phyloP scores from a whole-genome alignment of 2,113 vertebrate genomes.

The crab-eating macaque (Macaca fascicularis) region T2T-MFA8v1.1 NC_088375.1:27640001-27640500 shows the following conservation, averaged over 20 bases:
- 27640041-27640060: background rate
- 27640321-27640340: background rate
- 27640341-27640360: background rate
- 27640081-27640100: background rate
- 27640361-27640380: background rate
- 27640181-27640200: background rate
- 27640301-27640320: background rate
- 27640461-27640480: background rate
- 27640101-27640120: background rate
- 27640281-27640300: background rate
- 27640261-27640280: background rate
- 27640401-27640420: background rate
- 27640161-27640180: background rate
- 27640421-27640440: background rate
- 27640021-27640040: background rate
- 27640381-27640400: constrained; percentile 5
- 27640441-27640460: background rate
- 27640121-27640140: background rate
- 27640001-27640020: background rate
- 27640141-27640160: background rate
- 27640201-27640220: background rate
- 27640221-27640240: no score
- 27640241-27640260: no score
- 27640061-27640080: background rate
- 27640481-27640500: background rate